phyloP scores from a whole-genome alignment of 2,113 vertebrate species.

The Anser cygnoides region DNA sequence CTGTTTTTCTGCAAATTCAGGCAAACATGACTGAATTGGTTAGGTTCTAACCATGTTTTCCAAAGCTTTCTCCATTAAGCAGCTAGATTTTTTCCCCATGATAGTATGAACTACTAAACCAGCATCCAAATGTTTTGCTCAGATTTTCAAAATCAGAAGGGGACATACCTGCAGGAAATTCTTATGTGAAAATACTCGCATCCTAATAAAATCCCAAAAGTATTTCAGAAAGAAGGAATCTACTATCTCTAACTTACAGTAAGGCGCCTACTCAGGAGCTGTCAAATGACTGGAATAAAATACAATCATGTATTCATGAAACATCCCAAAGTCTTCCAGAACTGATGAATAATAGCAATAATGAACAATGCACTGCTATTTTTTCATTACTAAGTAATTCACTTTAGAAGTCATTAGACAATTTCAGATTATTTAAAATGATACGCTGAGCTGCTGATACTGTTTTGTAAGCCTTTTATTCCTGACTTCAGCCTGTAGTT shows the following conservation, averaged over 20 bases:
- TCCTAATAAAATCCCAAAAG: neutral
- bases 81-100: neutral
- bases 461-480: neutral
- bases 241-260: neutral
- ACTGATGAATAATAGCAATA: neutral
- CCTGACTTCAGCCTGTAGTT: neutral
- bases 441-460: neutral
- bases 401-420: constrained; percentile 22
- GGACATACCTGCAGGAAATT: neutral
- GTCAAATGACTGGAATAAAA: constrained; percentile 21
- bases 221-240: neutral
- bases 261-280: neutral
- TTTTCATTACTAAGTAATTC: constrained; percentile 29
- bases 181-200: neutral
- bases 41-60: neutral
- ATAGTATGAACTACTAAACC: neutral
- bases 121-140: neutral
- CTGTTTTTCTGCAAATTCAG: neutral
- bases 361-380: neutral
- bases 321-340: constrained; percentile 38
- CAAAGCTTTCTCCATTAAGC: neutral
- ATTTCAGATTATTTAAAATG: constrained; percentile 19
- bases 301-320: neutral
- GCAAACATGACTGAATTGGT: neutral
- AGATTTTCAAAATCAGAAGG: constrained; percentile 7